These are phyloP conservation scores for Dysmachus trigonus DNA, from an alignment of 2,888 invertebrate species.

Conservation along the genomic window DNA sequence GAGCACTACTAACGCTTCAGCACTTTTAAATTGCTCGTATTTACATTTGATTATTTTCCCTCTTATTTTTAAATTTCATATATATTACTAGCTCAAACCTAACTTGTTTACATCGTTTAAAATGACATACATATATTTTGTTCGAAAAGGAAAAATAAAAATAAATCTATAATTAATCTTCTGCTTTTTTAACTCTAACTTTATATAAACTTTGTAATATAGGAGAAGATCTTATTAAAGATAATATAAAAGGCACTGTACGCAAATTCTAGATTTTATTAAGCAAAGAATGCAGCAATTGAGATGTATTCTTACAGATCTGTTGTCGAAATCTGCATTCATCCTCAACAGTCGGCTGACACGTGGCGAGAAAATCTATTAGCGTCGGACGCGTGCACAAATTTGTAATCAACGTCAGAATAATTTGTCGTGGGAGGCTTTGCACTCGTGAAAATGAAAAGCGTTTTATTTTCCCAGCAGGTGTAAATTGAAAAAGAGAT, in stretches of 20 bases:
- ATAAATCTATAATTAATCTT: too few species aligned
- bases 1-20: too few species aligned
- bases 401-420: constrained; percentile 33
- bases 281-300: background rate
- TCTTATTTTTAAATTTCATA: too few species aligned
- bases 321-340: background rate
- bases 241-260: background rate
- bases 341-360: background rate
- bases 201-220: too few species aligned
- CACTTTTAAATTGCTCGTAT: too few species aligned
- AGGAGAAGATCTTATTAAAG: too few species aligned
- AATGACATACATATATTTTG: too few species aligned
- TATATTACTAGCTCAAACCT: too few species aligned
- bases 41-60: too few species aligned
- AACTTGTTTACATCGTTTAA: too few species aligned
- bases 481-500: constrained; percentile 43
- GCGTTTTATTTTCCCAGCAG: constrained; percentile 48
- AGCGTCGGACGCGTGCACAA: constrained; percentile 6
- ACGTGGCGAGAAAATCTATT: constrained; percentile 28
- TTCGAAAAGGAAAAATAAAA: too few species aligned
- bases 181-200: too few species aligned
- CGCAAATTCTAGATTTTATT: background rate
- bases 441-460: constrained; percentile 44
- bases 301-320: background rate
- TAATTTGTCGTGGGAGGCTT: constrained; percentile 23